These are phyloP conservation scores for Sphecodes monilicornis DNA, from an alignment of 2,888 invertebrate species.

Conservation along the genomic window DNA sequence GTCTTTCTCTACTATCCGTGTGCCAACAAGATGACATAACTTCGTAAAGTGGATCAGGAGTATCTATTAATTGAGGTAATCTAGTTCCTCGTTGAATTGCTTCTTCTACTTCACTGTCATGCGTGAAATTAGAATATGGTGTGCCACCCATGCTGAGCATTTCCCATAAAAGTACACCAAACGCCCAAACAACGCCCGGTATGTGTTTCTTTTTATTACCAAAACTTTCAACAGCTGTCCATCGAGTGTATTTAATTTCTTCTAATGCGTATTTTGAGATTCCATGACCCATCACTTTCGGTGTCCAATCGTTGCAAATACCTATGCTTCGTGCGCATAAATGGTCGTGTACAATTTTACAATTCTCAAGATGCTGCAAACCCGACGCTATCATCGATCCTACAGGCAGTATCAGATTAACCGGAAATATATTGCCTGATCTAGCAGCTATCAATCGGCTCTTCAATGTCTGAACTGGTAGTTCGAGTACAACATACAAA, in stretches of 20 bases:
- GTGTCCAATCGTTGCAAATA: constrained; percentile 87
- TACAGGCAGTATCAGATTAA: constrained; percentile 81
- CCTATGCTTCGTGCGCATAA: constrained; percentile 90
- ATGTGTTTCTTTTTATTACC: constrained; percentile 88
- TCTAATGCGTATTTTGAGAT: constrained; percentile 89
- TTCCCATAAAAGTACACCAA: constrained; percentile 93
- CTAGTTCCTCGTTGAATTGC: constrained; percentile 89
- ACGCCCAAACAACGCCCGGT: constrained; percentile 94
- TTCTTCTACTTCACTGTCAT: constrained; percentile 85
- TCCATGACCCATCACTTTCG: constrained; percentile 92
- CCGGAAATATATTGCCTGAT: constrained; percentile 79
- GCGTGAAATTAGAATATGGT: constrained; percentile 89
- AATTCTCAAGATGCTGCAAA: constrained; percentile 84
- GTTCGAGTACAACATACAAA: constrained; percentile 90
- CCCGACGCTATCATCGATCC: constrained; percentile 85
- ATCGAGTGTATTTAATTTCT: constrained; percentile 91
- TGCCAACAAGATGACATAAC: constrained; percentile 94
- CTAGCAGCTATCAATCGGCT: constrained; percentile 86
- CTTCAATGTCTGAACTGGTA: constrained; percentile 89
- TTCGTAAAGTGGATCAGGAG: constrained; percentile 92
- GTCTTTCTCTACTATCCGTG: constrained; percentile 92
- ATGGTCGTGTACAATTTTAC: constrained; percentile 89
- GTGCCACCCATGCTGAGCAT: constrained; percentile 92
- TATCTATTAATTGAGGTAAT: constrained; percentile 90
- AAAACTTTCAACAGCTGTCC: constrained; percentile 92